Conservation (phyloP, 2,797 vertebrate genomes). For the Bryconaethiops microstoma region DNA sequence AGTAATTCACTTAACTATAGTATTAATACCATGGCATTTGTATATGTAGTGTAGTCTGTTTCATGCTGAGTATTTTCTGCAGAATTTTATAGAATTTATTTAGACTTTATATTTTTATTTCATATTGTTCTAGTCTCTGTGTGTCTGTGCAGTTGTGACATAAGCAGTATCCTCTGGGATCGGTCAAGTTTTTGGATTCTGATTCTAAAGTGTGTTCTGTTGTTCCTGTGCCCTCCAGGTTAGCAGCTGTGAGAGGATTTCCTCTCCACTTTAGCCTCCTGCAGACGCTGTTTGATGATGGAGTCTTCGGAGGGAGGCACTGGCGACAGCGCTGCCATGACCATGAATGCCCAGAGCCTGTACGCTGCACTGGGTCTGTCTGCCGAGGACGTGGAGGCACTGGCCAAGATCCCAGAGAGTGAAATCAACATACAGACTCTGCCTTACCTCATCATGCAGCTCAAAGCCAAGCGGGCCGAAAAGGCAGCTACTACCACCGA, state of each 20-base stretch:
- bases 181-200: no score
- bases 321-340: background rate
- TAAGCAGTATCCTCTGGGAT: no score
- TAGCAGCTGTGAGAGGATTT: constrained; percentile 13
- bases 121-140: no score
- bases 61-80: no score
- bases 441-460: constrained; percentile 70
- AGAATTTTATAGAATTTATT: no score
- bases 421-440: constrained; percentile 81
- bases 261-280: background rate
- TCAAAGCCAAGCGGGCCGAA: constrained; percentile 57
- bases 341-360: constrained; percentile 73
- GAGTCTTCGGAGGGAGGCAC: constrained; percentile 23
- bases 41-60: no score
- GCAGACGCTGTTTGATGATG: constrained; percentile 33
- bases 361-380: constrained; percentile 81
- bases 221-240: background rate
- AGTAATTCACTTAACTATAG: no score
- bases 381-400: constrained; percentile 77
- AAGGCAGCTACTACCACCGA: constrained; percentile 5
- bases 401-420: constrained; percentile 79
- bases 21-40: no score
- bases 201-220: no score
- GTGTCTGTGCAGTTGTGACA: no score
- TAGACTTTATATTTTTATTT: no score